Conservation (phyloP, 2,888 invertebrate species). For the Prosapia bicincta region DNA sequence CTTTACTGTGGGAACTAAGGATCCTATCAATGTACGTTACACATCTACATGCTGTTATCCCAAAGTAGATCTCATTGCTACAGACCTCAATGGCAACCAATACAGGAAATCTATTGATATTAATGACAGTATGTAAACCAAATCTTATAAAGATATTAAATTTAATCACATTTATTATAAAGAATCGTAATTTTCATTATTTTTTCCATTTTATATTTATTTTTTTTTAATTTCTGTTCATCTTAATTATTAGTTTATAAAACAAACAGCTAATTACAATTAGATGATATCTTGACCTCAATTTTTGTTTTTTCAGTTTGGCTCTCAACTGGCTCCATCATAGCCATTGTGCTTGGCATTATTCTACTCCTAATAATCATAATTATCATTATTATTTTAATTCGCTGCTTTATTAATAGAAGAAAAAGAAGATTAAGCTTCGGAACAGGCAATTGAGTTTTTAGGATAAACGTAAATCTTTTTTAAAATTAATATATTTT, state of each 20-base stretch:
- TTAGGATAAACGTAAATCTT: too few species aligned
- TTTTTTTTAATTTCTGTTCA: too few species aligned
- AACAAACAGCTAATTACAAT: too few species aligned
- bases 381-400: constrained; percentile 51
- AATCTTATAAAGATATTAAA: background rate
- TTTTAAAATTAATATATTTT: too few species aligned
- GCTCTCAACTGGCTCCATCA: constrained; percentile 49
- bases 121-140: constrained; percentile 45
- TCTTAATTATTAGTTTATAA: too few species aligned
- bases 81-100: constrained; percentile 65
- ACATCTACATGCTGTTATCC: constrained; percentile 70
- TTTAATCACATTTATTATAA: too few species aligned
- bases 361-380: constrained; percentile 61
- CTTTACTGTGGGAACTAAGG: constrained; percentile 65
- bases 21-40: constrained; percentile 63
- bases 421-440: constrained; percentile 45
- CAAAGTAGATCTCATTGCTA: constrained; percentile 61
- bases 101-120: constrained; percentile 61
- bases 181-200: too few species aligned
- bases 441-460: too few species aligned
- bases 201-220: too few species aligned
- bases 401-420: constrained; percentile 57
- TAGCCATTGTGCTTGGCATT: constrained; percentile 66
- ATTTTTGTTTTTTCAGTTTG: constrained; percentile 36
- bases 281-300: too few species aligned